These are phyloP conservation scores for Peromyscus aztecus DNA, from an alignment of 2,797 vertebrate species.

Conservation along the genomic window DNA sequence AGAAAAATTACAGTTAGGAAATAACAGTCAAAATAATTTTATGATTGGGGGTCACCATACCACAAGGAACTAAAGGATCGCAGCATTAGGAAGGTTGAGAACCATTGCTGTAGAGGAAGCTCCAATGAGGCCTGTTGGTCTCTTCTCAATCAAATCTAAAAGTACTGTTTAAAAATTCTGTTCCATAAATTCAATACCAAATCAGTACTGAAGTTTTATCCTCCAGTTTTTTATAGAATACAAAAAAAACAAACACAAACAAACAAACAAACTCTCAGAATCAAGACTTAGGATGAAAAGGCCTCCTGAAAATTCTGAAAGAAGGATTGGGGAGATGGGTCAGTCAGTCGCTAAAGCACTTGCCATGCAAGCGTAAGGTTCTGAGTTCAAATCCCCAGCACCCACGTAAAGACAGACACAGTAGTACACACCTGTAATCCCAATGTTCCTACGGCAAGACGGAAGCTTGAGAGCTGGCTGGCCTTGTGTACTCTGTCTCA, in stretches of 20 bases:
- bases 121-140: background rate
- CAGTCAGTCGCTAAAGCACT: background rate
- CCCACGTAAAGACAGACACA: background rate
- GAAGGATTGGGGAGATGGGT: background rate
- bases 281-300: background rate
- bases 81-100: too few relatives aligned
- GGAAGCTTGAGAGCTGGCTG: background rate
- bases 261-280: background rate
- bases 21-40: too few relatives aligned
- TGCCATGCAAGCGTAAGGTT: background rate
- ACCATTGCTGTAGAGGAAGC: background rate
- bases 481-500: background rate
- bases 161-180: background rate
- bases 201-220: background rate
- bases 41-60: too few relatives aligned
- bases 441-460: background rate
- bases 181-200: constrained; percentile 15
- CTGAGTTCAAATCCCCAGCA: background rate
- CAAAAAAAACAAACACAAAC: background rate
- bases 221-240: background rate
- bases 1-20: too few relatives aligned
- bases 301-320: background rate
- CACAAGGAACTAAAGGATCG: too few relatives aligned
- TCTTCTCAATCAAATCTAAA: background rate
- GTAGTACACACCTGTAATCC: background rate